These are phyloP conservation scores for Cephus rjabovi DNA, from an alignment of 2,888 invertebrate genomes.

Conservation along the genomic window DNA sequence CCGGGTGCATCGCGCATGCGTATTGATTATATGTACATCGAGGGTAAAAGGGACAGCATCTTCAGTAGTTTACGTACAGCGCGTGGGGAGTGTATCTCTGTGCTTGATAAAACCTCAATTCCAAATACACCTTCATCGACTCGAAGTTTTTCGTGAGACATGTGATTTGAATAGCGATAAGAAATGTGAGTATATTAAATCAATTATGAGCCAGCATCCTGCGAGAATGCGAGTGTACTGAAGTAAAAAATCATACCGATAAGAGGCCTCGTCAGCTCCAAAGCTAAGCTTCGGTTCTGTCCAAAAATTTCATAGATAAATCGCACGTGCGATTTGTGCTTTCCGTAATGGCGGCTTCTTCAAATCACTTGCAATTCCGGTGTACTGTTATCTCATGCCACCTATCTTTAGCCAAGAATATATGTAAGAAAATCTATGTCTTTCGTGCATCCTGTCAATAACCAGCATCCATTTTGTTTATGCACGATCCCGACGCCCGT, in stretches of 20 bases:
- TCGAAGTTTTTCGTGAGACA: background rate
- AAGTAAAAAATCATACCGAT: background rate
- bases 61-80: background rate
- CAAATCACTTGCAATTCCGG: background rate
- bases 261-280: background rate
- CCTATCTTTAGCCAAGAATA: background rate
- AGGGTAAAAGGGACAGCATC: background rate
- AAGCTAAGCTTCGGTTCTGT: background rate
- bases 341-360: background rate
- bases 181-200: background rate
- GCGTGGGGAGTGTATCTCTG: background rate
- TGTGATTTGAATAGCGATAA: background rate
- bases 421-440: background rate
- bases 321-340: background rate
- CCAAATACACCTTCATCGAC: background rate
- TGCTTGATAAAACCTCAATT: background rate
- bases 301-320: background rate
- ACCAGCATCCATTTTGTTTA: constrained; percentile 57
- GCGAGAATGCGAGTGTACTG: background rate
- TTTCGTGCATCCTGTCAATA: constrained; percentile 36
- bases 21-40: background rate
- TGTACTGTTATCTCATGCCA: background rate
- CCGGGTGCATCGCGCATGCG: constrained; percentile 1
- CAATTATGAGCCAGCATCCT: background rate
- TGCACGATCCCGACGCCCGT: constrained; percentile 37